These are phyloP conservation scores for Siniperca scherzeri DNA, from an alignment of 2,797 vertebrate genomes.

Conservation along the genomic window DNA sequence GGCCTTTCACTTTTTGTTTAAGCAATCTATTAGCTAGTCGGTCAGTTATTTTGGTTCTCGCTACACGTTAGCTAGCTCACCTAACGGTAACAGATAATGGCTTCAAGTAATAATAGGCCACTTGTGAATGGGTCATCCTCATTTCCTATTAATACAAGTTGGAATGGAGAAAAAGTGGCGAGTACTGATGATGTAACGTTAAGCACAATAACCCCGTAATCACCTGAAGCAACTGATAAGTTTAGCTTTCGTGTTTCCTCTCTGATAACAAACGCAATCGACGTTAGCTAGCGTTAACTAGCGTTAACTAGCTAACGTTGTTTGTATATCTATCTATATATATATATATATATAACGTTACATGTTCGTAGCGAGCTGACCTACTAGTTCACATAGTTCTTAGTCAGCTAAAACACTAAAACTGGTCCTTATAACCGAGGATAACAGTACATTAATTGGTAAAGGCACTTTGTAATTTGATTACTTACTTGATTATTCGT, in stretches of 20 bases:
- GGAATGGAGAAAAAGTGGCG: not conserved
- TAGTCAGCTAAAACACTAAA: not conserved
- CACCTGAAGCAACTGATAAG: not conserved
- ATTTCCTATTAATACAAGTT: constrained; percentile 9
- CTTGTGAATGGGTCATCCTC: not conserved
- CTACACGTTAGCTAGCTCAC: not conserved
- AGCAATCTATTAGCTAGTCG: not conserved
- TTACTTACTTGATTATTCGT: constrained; percentile 55
- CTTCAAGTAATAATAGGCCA: constrained; percentile 2
- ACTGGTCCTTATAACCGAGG: no score
- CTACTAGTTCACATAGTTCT: not conserved
- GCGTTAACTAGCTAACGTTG: not conserved
- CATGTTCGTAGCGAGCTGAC: not conserved
- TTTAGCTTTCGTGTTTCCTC: not conserved
- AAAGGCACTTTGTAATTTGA: fast-evolving
- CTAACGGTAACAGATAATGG: not conserved
- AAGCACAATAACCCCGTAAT: not conserved
- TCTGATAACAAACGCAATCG: not conserved
- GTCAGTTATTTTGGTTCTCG: not conserved
- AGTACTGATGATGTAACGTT: no score
- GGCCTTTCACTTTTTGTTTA: not conserved
- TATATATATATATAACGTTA: not conserved
- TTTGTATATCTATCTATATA: not conserved
- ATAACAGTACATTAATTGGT: no score
- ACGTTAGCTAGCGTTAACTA: constrained; percentile 21